Evolutionary conservation across 2,797 vertebrate species (phyloP), one percentile per base, ranked within the genome.

Genomic region (Helarctos malayanus): DNA sequence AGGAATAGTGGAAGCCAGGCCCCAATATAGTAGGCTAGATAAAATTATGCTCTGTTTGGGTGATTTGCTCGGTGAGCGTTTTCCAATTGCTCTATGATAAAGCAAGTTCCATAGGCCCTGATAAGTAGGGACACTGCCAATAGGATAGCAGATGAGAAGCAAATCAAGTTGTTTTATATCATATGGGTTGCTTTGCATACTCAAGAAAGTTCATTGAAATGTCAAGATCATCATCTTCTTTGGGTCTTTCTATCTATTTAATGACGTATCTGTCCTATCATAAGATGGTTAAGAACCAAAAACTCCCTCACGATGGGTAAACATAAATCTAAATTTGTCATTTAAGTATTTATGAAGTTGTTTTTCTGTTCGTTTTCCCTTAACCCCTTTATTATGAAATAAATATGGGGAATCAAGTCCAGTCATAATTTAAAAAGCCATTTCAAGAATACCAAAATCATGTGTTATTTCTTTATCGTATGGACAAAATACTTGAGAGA

Each of bases 51-150:
- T 90, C 5, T 96, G 13, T 92, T 82, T 96, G 84, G 56, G 61
- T 91, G 71, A 92, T 65, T 92, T 94, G 7, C 45, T 95, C 80
- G 80, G 57, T 93, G 93, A 97, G 59, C 25, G 10, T 91, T 96
- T 96, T 91, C 85, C 89, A 93, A 5, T 94, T 96, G 18, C 32
- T 94, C 95, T 56, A 92, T 94, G 45, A 83, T 83, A 89, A 80
- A 89, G 63, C 32, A 92, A 71, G 73, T 89, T 97, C 54, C 81
- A 0, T 79, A 47, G 35, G 38, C 27, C 76, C 32, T 87, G 47
- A 78, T 59, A 68, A 94, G 68, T 35, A 68, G 76, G 41, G 75
- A 78, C 29, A 59, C 10, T 87, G 32, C 25, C 27, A 94, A 25
- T 12, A 91, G 35, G 27, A n/a, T 63, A 89, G 65, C 18, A 86